Evolutionary conservation across 92 coral and sea anemone species (phyloP), one percentile per base, ranked within the genome.

Genomic region (Porites evermanni): DNA sequence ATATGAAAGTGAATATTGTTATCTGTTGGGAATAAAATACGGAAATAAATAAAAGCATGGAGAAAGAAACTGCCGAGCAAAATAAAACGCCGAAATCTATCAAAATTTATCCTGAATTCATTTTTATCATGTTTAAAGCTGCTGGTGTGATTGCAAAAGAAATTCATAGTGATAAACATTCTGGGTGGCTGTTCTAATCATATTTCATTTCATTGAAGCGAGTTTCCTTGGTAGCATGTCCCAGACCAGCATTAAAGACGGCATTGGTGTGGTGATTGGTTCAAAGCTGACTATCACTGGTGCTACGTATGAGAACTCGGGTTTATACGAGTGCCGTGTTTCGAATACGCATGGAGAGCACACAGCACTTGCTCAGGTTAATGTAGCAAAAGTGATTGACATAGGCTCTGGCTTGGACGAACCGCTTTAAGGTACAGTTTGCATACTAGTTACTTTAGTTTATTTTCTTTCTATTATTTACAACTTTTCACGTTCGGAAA

Each of bases 271-370:
- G 19, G 76, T 73, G 20, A 89, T 89, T 44, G 98, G 98, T 29
- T 53, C 89, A n/a, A 85, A 82, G 61, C 92, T 94, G 0, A 82
- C 79, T 7, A 92, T 94, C 64, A 73, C 88, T 2, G 83, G 84
- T 2, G 92, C 95, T 16, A 84, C 86, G 1, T 23, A n/a, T 17
- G 84, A 88, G 16, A 94, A 94, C 87, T 87, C 88, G 0, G 98
- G 98, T 17, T 67, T 80, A 6, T 94, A 94, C 77, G 98, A 94
- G 88, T 94, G 98, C 64, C 70, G 77, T 13, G 98, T 81, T 38
- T 77, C 79, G 0, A 94, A 92, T 64, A 64, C 91, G 24, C 94
- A 83, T 54, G 98, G 98, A 66, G 70, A 68, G 47, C 89, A 71
- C 12, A 87, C 60, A 74, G 92, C 50, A 11, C 21, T 85, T 19